Base-by-base conservation (phyloP, 2,888 invertebrate genomes). In the Chalcis sispes region DNA sequence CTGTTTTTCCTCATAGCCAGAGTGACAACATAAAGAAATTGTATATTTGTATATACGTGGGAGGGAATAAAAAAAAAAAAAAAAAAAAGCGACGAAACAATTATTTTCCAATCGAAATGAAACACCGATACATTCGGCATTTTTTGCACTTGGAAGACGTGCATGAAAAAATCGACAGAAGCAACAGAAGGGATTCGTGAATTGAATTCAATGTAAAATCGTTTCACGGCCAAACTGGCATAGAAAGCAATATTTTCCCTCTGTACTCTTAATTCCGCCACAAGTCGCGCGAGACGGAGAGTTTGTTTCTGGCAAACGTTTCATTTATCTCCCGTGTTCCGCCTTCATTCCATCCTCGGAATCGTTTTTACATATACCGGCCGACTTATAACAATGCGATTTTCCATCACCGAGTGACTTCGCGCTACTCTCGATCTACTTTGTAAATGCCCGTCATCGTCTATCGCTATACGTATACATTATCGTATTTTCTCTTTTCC, bases 181-280 rank as follows among this genome's bases (percentile, higher is more conserved):
- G 32, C 50, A 23, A 58, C 32, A 64, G 7, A 5, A 64, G 40
- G 52, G 40, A 61, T 52, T 40, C 25, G 27, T 7, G 42, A 65
- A 75, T 64, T 50, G 70, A 70, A 70, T 70, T 69, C 40, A 65
- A n/a, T 77, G 29, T 75, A 80, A 74, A 72, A 54, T 66, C 79
- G 73, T 78, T 81, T 83, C 82, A 82, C 4, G 79, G 82, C 80
- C 80, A 80, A 80, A 81, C 80, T 69, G 56, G 67, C 74, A 27
- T 15, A 42, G 36, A 8, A 13, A 2, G 15, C 42, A 42, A 13
- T 13, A 2, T 2, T 42, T 13, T 18, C 48, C 25, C 32, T 42
- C 46, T 18, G n/a, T 20, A 25, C 36, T 18, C 23, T 25, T 54
- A 8, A 27, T 18, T 46, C n/a, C 40, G 10, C 32, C 7, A 54